Conservation (phyloP, 2,113 vertebrate species). For the Ophthalmolycus amberensis region DNA sequence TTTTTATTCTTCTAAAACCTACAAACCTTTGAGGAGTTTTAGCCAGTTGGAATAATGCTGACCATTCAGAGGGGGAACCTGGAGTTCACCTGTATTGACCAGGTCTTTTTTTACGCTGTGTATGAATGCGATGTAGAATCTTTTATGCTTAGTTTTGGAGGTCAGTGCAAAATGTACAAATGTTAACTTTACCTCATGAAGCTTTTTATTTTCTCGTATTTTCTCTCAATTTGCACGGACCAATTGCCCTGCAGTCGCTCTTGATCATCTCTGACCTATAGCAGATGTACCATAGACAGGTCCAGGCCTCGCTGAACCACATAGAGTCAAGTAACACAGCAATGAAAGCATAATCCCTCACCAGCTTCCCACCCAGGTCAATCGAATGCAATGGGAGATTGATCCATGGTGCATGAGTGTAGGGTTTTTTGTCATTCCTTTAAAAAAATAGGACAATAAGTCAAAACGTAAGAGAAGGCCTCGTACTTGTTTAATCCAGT, state of each 20-base stretch:
- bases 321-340: neutral
- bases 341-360: no score
- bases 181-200: neutral
- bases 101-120: neutral
- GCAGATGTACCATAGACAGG: neutral
- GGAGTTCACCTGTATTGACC: neutral
- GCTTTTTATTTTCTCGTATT: neutral
- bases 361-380: no score
- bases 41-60: neutral
- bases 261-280: neutral
- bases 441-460: no score
- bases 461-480: neutral
- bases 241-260: neutral
- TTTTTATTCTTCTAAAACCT: neutral
- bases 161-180: neutral
- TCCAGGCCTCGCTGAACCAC: neutral
- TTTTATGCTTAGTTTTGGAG: neutral
- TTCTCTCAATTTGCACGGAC: neutral
- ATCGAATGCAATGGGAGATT: no score
- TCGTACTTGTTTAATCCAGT: neutral
- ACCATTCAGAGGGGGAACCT: neutral
- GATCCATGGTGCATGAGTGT: no score
- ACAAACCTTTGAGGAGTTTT: neutral
- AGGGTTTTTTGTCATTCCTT: neutral
- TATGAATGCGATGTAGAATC: neutral